Percentiles rank a stretch among this genome's conserved stretches.
Conservation (phyloP, 1,140 invertebrate species). For the Scaptomyza graminum region DNA sequence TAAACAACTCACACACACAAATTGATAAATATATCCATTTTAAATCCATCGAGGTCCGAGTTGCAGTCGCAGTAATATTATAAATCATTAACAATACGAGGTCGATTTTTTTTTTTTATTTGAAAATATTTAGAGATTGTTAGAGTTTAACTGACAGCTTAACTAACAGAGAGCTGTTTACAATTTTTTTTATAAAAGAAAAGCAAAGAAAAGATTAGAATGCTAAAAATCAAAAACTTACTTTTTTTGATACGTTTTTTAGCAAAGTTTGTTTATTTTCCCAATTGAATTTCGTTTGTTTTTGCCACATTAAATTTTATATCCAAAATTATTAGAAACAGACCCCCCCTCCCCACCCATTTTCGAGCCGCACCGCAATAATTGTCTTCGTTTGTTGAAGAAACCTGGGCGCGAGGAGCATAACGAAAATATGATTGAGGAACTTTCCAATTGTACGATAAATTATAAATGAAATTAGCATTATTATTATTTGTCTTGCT, state of each 20-base stretch:
- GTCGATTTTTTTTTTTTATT: conserved; percentile 51
- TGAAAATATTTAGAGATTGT: conserved; percentile 60
- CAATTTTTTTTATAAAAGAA: conserved; percentile 4
- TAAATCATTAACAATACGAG: conserved; percentile 42
- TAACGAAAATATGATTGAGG: background rate
- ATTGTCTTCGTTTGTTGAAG: conserved; percentile 73
- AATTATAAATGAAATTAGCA: conserved; percentile 53
- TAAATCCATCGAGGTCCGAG: conserved; percentile 41
- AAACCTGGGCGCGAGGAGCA: conserved; percentile 16
- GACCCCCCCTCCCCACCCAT: too few species aligned
- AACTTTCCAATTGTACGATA: conserved; percentile 65
- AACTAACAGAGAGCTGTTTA: conserved; percentile 12
- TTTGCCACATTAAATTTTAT: conserved; percentile 2
- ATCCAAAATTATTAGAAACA: background rate
- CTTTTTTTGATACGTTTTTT: background rate
- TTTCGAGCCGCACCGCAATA: conserved; percentile 25
- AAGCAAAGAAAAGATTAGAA: too few species aligned
- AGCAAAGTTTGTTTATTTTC: too few species aligned
- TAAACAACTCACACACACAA: conserved; percentile 5
- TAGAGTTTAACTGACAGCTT: conserved; percentile 52
- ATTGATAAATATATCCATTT: conserved; percentile 14
- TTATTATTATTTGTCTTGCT: conserved; percentile 30
- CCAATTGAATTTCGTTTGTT: too few species aligned
- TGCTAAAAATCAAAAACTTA: too few species aligned
- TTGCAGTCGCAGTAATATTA: conserved; percentile 50